Base-by-base conservation (phyloP, 1,140 invertebrate genomes). In the Aleiodes sp. region DNA sequence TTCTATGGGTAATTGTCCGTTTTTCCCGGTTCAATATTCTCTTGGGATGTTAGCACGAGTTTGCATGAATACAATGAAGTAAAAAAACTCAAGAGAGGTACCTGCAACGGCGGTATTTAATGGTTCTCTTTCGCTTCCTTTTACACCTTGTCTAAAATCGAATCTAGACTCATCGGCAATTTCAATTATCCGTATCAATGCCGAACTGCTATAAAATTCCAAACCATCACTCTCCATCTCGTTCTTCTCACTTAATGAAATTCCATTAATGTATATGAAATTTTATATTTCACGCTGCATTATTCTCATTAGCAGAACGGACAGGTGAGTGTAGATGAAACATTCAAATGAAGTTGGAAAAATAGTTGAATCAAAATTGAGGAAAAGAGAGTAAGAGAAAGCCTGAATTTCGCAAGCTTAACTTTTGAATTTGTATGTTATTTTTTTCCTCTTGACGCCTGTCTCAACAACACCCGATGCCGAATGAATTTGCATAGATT, bases 401-500 rank as follows among this genome's bases (percentile, higher is more conserved):
- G 19, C n/a, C n/a, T 43, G 39, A 16, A 43, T 43, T 43, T 43
- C 12, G n/a, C 14, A 16, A n/a, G 14, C 19, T 43, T 43, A 16
- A 43, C 12, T 43, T 2, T 43, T 43, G 39, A 43, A 43, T 43
- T 43, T 43, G 39, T 43, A 16, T n/a, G 35, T 12, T 39, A 6
- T 43, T 43, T 43, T 24, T 24, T 24, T 52, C 7, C 19, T 21
- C 21, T 52, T 52, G 16, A 24, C 46, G 46, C 46, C 46, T 43
- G 39, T 43, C 39, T 43, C 39, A 43, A 43, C 39, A 43, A 43
- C 39, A 43, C 39, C 39, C 70, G 68, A 76, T 76, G 71, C 39
- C 59, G 75, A 78, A 76, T 71, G 73, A 69, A 76, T 77, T 76
- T 75, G 66, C 74, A 76, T 77, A 72, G 72, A 77, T 74, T 76